A percentile compares a stretch with the other conserved stretches of the same genome.
These are phyloP conservation scores for Acanthosoma haemorrhoidale DNA, from an alignment of 2,888 invertebrate species.

Conservation along the genomic window DNA sequence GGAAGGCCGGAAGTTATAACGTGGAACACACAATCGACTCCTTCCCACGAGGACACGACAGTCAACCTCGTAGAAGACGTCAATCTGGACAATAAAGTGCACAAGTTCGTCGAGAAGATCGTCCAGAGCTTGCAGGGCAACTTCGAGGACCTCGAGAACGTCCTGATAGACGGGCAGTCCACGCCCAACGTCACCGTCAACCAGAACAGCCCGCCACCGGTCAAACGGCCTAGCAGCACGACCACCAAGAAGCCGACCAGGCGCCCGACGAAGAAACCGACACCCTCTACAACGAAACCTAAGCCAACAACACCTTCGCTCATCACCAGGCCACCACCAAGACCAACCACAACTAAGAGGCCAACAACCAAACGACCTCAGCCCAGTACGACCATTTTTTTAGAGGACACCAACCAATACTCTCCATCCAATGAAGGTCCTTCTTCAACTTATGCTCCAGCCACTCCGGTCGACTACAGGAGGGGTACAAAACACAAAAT, in stretches of 20 bases:
- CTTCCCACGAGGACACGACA: slow-evolving; percentile 63
- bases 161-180: slow-evolving; percentile 55
- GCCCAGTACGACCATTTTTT: slow-evolving; percentile 45
- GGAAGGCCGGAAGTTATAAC: slow-evolving; percentile 44
- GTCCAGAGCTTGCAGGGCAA: slow-evolving; percentile 77
- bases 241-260: slow-evolving; percentile 46
- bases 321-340: slow-evolving; percentile 37
- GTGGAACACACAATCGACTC: slow-evolving; percentile 45
- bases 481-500: slow-evolving; percentile 45
- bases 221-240: slow-evolving; percentile 46
- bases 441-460: slow-evolving; percentile 27
- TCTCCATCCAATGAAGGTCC: slow-evolving; percentile 25
- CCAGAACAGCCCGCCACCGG: slow-evolving; percentile 43
- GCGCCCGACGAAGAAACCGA: slow-evolving; percentile 41
- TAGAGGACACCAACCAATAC: slow-evolving; percentile 29
- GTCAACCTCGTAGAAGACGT: slow-evolving; percentile 76
- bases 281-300: slow-evolving; percentile 33
- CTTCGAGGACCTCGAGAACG: slow-evolving; percentile 72
- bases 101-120: slow-evolving; percentile 74
- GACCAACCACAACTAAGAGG: slow-evolving; percentile 44
- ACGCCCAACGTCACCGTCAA: slow-evolving; percentile 41
- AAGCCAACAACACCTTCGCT: slow-evolving; percentile 36
- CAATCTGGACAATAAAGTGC: slow-evolving; percentile 70
- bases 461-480: slow-evolving; percentile 45
- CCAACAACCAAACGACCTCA: slow-evolving; percentile 47